These are phyloP conservation scores for Fulica atra DNA, from an alignment of 2,113 vertebrate species.

Conservation along the genomic window DNA sequence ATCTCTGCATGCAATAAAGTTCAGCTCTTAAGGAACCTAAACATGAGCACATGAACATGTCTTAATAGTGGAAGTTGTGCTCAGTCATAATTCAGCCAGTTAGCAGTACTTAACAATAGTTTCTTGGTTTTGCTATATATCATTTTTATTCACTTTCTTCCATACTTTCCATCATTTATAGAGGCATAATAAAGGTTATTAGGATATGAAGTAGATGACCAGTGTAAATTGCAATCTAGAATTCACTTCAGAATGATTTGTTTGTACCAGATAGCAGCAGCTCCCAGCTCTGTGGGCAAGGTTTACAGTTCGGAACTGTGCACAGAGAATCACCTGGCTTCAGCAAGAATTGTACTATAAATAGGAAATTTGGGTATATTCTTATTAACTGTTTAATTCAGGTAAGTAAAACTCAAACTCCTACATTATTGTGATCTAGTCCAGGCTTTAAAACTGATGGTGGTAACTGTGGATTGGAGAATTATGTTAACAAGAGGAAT, in stretches of 20 bases:
- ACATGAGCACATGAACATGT: not conserved
- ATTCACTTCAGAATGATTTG: not conserved
- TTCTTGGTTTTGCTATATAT: not conserved
- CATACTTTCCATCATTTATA: not conserved
- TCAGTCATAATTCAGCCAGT: not conserved
- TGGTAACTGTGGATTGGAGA: not conserved
- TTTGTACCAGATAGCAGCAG: not conserved
- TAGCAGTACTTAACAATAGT: not conserved
- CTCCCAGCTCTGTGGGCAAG: not conserved
- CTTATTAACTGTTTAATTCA: not conserved
- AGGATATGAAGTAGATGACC: not conserved
- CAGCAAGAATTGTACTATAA: accelerated
- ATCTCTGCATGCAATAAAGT: not conserved
- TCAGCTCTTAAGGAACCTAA: not conserved
- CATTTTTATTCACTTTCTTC: not conserved
- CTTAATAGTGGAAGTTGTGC: not conserved
- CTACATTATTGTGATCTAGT: not conserved
- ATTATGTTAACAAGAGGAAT: not conserved
- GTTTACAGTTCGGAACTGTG: not conserved
- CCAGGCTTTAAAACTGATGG: not conserved
- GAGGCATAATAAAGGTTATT: not conserved
- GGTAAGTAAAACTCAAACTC: not conserved
- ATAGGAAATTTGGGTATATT: not conserved
- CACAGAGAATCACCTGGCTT: not conserved
- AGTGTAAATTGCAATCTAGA: not conserved